phyloP scores from a whole-genome alignment of 1,140 invertebrate genomes.

The Fopius arisanus region DNA sequence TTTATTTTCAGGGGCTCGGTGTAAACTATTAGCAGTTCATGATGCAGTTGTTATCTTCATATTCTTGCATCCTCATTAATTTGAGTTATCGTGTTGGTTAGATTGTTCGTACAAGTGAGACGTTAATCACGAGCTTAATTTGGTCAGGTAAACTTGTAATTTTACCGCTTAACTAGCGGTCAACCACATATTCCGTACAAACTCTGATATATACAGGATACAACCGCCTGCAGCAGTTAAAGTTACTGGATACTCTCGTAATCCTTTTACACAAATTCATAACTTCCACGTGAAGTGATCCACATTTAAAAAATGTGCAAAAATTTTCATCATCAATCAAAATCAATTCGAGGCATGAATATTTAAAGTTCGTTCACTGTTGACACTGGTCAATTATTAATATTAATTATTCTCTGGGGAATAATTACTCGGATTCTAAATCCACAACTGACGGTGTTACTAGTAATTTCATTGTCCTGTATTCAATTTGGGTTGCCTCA shows the following conservation, averaged over 20 bases:
- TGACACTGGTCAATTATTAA: too few relatives aligned
- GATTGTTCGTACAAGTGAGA: background rate
- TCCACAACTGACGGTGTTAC: background rate
- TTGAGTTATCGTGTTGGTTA: background rate
- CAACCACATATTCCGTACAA: background rate
- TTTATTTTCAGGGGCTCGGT: too few relatives aligned
- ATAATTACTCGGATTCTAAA: background rate
- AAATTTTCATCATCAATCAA: background rate
- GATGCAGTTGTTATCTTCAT: background rate
- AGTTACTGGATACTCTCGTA: background rate
- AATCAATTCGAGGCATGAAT: too few relatives aligned
- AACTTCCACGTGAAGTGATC: background rate
- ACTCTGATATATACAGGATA: background rate
- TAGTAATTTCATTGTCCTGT: background rate
- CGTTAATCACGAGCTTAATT: constrained; percentile 4
- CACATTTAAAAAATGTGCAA: background rate
- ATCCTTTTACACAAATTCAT: constrained; percentile 10
- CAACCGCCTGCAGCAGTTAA: background rate
- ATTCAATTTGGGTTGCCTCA: background rate
- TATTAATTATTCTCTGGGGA: background rate
- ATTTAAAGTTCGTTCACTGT: too few relatives aligned
- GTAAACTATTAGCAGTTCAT: background rate
- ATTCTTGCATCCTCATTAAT: background rate
- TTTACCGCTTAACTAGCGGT: constrained; percentile 1
- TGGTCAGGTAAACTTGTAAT: background rate